Conservation (phyloP, 2,797 vertebrate genomes). For the Rhinichthys osculus region DNA sequence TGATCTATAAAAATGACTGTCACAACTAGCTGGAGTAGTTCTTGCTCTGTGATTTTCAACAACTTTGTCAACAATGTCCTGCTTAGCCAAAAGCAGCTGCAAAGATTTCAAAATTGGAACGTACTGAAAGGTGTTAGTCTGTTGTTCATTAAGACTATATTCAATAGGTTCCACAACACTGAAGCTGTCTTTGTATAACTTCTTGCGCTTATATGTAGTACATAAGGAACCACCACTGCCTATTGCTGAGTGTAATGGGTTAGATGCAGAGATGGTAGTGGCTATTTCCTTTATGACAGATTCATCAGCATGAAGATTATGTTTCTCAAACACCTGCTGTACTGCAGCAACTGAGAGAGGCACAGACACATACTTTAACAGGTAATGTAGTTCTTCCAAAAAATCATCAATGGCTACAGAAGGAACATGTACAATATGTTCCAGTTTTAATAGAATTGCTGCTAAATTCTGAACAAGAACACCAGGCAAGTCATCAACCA, state of each 20-base stretch:
- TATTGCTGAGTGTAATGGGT: background rate
- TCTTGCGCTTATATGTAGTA: background rate
- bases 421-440: constrained; percentile 2
- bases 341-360: background rate
- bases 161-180: too few relatives aligned
- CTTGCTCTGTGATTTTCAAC: constrained; percentile 3
- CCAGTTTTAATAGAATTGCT: constrained; percentile 1
- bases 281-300: background rate
- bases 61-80: constrained; percentile 9
- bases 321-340: background rate
- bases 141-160: background rate
- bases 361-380: background rate
- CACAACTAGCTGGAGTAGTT: background rate
- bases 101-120: background rate
- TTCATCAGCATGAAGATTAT: background rate
- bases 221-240: background rate
- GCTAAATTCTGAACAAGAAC: constrained; percentile 5
- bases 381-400: constrained; percentile 15
- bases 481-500: background rate
- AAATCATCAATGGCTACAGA: constrained; percentile 11
- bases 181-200: constrained; percentile 3
- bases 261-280: background rate
- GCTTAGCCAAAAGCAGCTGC: background rate
- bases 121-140: constrained; percentile 5
- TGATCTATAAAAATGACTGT: background rate